Conservation (phyloP, 1,140 invertebrate species). For the Teleogryllus occipitalis region DNA sequence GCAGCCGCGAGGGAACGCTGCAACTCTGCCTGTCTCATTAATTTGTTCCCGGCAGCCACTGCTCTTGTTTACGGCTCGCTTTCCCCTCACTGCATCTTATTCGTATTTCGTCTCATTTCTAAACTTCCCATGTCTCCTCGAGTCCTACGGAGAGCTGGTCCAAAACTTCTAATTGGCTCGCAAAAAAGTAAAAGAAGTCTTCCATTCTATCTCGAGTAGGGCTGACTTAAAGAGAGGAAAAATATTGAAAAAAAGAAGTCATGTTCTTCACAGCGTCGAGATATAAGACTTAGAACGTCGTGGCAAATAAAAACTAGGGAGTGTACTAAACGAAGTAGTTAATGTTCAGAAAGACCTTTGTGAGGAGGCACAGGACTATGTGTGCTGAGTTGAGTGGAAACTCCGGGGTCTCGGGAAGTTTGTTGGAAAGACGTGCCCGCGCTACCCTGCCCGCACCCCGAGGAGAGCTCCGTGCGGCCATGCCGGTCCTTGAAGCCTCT, state of each 20-base stretch:
- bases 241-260: not conserved
- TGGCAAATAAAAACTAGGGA: not conserved
- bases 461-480: no score
- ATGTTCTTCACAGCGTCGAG: not conserved
- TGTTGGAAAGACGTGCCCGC: no score
- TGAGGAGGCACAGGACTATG: not conserved
- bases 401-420: no score
- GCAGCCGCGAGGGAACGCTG: not conserved
- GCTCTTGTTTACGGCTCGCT: not conserved
- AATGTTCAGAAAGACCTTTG: not conserved
- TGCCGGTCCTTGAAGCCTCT: no score
- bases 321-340: not conserved
- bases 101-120: constrained; percentile 4
- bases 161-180: not conserved
- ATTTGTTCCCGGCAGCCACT: not conserved
- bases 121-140: not conserved
- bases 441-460: no score
- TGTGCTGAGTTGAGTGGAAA: not conserved
- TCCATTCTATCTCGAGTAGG: not conserved
- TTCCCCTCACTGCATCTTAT: not conserved
- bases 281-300: not conserved
- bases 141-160: not conserved
- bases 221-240: not conserved
- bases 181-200: not conserved
- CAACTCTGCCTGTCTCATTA: not conserved